phyloP scores from a whole-genome alignment of 1,140 invertebrate species.

The Nephila pilipes region DNA sequence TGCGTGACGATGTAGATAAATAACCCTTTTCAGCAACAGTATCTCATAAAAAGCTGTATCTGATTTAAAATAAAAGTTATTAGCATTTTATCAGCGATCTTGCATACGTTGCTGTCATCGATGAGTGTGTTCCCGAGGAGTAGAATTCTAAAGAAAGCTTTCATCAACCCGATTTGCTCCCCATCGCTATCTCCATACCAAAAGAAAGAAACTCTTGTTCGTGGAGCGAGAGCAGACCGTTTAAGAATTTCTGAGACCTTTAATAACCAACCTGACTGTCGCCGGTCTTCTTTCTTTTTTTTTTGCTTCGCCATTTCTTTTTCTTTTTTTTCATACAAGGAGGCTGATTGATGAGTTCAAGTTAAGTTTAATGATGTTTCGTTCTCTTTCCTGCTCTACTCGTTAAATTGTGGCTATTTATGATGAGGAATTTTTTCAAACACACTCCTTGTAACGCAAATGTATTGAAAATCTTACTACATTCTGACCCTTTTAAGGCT shows the following conservation, averaged over 20 bases:
- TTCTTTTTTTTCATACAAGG: neutral
- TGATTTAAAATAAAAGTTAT: constrained; percentile 16
- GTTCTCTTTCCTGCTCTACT: neutral
- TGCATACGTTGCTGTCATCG: constrained; percentile 15
- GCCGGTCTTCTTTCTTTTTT: neutral
- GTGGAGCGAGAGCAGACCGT: neutral
- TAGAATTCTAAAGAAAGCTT: neutral
- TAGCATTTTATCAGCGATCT: neutral
- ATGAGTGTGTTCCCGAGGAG: neutral
- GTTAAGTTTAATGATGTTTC: neutral
- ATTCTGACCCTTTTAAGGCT: too few relatives aligned
- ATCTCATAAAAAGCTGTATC: neutral
- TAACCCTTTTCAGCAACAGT: neutral
- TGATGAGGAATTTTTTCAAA: neutral
- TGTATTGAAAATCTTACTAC: too few relatives aligned
- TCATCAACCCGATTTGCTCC: neutral
- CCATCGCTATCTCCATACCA: neutral
- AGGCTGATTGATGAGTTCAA: constrained; percentile 5
- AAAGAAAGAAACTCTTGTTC: constrained; percentile 26
- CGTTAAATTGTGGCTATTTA: neutral
- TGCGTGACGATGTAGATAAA: neutral
- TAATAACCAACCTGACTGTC: constrained; percentile 35
- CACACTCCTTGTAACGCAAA: too few relatives aligned
- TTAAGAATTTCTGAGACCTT: constrained; percentile 2
- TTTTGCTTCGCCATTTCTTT: neutral